phyloP scores from a whole-genome alignment of 92 coral and sea anemone species.

The Paramuricea clavata region DNA sequence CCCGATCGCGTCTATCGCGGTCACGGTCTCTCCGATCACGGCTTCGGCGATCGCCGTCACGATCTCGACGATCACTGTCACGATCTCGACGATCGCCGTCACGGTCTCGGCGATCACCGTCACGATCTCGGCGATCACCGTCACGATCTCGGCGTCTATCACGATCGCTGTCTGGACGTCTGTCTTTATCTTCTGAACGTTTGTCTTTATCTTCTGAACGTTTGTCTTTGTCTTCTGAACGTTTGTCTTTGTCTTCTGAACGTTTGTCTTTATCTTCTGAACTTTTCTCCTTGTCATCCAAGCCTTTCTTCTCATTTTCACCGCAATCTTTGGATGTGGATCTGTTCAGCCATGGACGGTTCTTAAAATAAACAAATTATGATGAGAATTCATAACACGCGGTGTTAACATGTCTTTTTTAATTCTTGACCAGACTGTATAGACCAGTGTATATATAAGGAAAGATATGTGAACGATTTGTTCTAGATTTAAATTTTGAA shows the following conservation, averaged over 20 bases:
- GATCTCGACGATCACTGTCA: conserved; percentile 30
- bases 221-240: too few species aligned
- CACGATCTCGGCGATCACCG: conserved; percentile 48
- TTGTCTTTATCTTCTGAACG: conserved; percentile 20
- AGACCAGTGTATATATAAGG: too few species aligned
- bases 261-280: conserved; percentile 26
- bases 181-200: conserved; percentile 43
- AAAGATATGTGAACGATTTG: too few species aligned
- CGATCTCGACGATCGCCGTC: conserved; percentile 32
- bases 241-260: conserved; percentile 39
- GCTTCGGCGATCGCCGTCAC: conserved; percentile 57
- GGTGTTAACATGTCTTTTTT: too few species aligned
- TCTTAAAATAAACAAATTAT: conserved; percentile 8
- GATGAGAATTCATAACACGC: background rate
- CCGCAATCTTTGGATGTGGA: conserved; percentile 8
- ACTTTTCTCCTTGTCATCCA: conserved; percentile 20
- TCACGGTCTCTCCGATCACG: background rate
- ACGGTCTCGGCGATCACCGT: conserved; percentile 52
- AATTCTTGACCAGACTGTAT: too few species aligned
- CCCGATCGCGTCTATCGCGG: conserved; percentile 42
- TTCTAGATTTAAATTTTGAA: too few species aligned
- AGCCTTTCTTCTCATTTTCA: too few species aligned
- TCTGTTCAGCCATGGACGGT: conserved; percentile 62
- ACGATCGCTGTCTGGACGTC: conserved; percentile 2
- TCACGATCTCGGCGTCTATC: background rate